A percentile compares a stretch with the other conserved stretches of the same genome.
phyloP scores from a whole-genome alignment of 2,888 invertebrate genomes.

The Coelopa pilipes region DNA sequence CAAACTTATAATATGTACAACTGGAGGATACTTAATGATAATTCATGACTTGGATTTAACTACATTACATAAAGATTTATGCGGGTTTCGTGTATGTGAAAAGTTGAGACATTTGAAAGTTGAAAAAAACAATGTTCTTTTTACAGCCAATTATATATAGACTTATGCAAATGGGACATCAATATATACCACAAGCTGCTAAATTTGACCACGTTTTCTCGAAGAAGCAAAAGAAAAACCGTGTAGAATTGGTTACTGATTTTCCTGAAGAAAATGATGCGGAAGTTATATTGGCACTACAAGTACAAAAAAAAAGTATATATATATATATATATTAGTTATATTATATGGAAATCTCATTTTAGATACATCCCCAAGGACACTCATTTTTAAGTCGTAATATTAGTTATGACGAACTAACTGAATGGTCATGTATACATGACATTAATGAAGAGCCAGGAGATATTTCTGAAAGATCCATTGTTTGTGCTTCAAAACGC shows the following conservation, averaged over 20 bases:
- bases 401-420: conserved; percentile 84
- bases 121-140: conserved; percentile 21
- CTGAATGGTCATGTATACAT: conserved; percentile 96
- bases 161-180: conserved; percentile 87
- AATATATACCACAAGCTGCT: conserved; percentile 82
- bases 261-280: conserved; percentile 88
- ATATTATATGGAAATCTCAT: background rate
- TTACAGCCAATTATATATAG: conserved; percentile 86
- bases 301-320: conserved; percentile 66
- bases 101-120: background rate
- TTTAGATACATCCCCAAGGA: conserved; percentile 66
- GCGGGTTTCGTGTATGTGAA: conserved; percentile 80
- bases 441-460: conserved; percentile 81
- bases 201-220: conserved; percentile 86
- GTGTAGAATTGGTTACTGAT: conserved; percentile 90
- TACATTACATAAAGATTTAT: conserved; percentile 81
- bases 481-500: conserved; percentile 46
- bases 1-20: conserved; percentile 91
- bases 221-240: conserved; percentile 77
- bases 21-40: conserved; percentile 88
- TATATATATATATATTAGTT: background rate
- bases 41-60: conserved; percentile 88
- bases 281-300: conserved; percentile 88
- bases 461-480: conserved; percentile 62
- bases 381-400: conserved; percentile 91